Percentiles rank a stretch among this genome's conserved stretches.
These are phyloP conservation scores for Dreissena polymorpha DNA, from an alignment of 1,140 invertebrate genomes.

Conservation along the genomic window DNA sequence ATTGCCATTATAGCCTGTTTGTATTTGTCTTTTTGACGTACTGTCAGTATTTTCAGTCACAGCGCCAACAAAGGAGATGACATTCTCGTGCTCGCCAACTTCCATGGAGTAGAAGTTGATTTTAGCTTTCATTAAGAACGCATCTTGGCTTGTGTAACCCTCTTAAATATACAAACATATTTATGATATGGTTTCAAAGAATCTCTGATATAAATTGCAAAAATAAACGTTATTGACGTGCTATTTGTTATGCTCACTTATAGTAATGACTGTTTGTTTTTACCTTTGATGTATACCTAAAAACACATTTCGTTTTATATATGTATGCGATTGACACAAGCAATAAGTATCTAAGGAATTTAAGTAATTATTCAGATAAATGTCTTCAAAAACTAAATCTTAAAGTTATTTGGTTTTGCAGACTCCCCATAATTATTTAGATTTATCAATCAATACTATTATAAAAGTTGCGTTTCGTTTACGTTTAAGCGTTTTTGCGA, in stretches of 20 bases:
- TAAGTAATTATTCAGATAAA: too few species aligned
- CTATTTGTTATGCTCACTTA: background rate
- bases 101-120: constrained; percentile 44
- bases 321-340: too few species aligned
- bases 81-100: constrained; percentile 24
- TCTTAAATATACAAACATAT: constrained; percentile 1
- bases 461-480: background rate
- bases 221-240: too few species aligned
- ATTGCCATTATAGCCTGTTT: too few species aligned
- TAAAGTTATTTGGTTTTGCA: background rate
- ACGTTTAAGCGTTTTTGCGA: constrained; percentile 48
- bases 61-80: constrained; percentile 42
- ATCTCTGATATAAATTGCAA: too few species aligned
- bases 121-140: constrained; percentile 53
- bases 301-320: background rate
- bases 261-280: background rate
- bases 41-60: constrained; percentile 17
- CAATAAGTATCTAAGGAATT: too few species aligned
- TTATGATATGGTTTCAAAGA: too few species aligned
- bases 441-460: background rate
- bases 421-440: background rate
- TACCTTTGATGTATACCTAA: too few species aligned
- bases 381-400: background rate
- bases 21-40: background rate
- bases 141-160: constrained; percentile 22